phyloP scores from a whole-genome alignment of 2,797 vertebrate species.

The Gymnocypris eckloni region DNA sequence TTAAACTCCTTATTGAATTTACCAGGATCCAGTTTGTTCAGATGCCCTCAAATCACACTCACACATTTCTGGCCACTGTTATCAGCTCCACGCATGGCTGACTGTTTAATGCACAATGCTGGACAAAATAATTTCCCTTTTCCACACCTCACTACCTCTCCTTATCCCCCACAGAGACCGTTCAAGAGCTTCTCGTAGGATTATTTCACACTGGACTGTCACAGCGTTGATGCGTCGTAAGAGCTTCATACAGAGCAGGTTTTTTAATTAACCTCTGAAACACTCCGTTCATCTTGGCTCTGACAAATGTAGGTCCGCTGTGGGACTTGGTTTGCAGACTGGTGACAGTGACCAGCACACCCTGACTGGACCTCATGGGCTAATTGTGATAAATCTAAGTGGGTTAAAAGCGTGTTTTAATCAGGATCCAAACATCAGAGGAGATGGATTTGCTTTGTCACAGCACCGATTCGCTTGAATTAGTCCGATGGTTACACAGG shows the following conservation, averaged over 20 bases:
- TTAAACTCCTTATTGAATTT: slow-evolving; percentile 20
- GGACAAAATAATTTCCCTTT: slow-evolving; percentile 25
- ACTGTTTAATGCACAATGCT: not conserved
- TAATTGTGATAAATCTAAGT: slow-evolving; percentile 72
- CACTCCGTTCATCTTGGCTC: slow-evolving; percentile 7
- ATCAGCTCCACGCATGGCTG: slow-evolving; percentile 23
- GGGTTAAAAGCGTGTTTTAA: slow-evolving; percentile 59
- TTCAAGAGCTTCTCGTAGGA: not conserved
- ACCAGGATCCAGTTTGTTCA: slow-evolving; percentile 22
- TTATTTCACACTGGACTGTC: slow-evolving; percentile 22
- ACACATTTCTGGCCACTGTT: not conserved
- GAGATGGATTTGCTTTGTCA: slow-evolving; percentile 71
- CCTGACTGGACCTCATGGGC: slow-evolving; percentile 36
- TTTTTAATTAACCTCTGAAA: slow-evolving; percentile 37
- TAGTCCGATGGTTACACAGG: slow-evolving; percentile 64
- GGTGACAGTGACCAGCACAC: slow-evolving; percentile 49
- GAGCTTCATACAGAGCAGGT: not conserved
- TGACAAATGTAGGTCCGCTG: slow-evolving; percentile 17
- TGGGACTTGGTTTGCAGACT: slow-evolving; percentile 29
- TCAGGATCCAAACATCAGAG: slow-evolving; percentile 61
- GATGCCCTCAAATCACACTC: slow-evolving; percentile 12
- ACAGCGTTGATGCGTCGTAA: not conserved
- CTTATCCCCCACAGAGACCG: not conserved
- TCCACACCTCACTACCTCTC: slow-evolving; percentile 15
- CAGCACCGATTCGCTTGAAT: slow-evolving; percentile 64